Base-by-base conservation (phyloP, 2,113 vertebrate genomes). In the Callipepla squamata region DNA sequence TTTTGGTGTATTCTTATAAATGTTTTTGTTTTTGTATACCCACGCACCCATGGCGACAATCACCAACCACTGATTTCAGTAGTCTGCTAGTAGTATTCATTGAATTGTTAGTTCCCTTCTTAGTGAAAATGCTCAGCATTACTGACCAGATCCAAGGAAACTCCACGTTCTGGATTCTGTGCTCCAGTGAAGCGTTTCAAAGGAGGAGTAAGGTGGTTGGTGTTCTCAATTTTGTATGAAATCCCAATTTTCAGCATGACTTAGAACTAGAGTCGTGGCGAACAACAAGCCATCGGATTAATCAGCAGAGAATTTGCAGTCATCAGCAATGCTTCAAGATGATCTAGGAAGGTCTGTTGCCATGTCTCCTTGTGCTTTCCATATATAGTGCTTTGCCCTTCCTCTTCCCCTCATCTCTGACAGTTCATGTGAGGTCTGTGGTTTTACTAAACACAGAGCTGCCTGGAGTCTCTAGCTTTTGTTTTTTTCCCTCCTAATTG, bases 231-330 rank as follows among this genome's bases (percentile, higher is more conserved):
- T 89, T 53, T 80, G 51, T 86, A 72, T 69, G 81, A 91, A 91
- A 74, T 30, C 51, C 59, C 38, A 16, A 3, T 77, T 93, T 93
- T 93, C 50, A 80, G 50, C 32, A 30, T 42, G 79, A 32, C 79
- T 90, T 93, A 61, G 57, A 91, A 63, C 79, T 87, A 90, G 87
- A 83, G 77, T 80, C 72, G 59, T 78, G 80, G 73, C 57, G 25
- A 93, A 80, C 90, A 90, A 77, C 73, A 72, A 92, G 68, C 61
- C 45, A 63, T 86, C 65, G 86, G 85, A 92, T 94, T 94, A 92
- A 92, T 85, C 73, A 84, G 80, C 92, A 95, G 61, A 80, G 80
- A 95, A 96, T 95, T 67, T 88, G 79, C 88, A 80, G 53, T 75
- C 88, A 84, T 90, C 95, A 93, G 85, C 85, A 94, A 44, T 68